phyloP scores from a whole-genome alignment of 2,113 vertebrate species.

The Mellivora capensis region DNA sequence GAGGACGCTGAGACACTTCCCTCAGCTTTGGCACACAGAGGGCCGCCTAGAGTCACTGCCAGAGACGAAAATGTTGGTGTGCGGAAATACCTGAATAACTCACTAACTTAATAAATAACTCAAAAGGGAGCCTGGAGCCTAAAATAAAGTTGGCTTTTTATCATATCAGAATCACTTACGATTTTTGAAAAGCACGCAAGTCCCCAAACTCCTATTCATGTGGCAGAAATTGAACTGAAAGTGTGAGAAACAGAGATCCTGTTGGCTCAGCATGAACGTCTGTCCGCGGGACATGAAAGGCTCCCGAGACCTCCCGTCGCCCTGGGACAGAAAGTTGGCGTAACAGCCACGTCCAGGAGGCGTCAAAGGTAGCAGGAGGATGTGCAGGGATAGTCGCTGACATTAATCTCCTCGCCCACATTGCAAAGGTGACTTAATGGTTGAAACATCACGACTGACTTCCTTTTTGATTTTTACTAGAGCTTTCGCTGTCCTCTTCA shows the following conservation, averaged over 20 bases:
- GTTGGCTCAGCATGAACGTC: neutral
- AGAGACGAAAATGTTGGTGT: neutral
- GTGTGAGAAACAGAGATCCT: neutral
- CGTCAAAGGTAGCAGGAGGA: conserved; percentile 28
- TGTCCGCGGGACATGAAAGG: neutral
- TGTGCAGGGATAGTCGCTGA: neutral
- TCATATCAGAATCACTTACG: neutral
- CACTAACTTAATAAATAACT: neutral
- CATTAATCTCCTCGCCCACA: neutral
- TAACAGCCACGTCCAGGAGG: neutral
- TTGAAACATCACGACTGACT: conserved; percentile 16
- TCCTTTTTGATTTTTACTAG: conserved; percentile 45
- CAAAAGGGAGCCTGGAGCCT: neutral
- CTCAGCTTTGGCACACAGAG: neutral
- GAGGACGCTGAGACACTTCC: too few species aligned
- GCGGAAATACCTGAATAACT: neutral
- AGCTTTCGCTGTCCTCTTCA: neutral
- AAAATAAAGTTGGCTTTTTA: neutral
- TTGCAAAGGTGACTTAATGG: neutral
- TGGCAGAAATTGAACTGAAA: neutral
- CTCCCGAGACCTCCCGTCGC: neutral
- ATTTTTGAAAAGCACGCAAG: conserved; percentile 24
- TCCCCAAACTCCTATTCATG: neutral
- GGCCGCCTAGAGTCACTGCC: neutral
- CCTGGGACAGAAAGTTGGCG: neutral